phyloP scores from a whole-genome alignment of 1,140 invertebrate species.

The Pararge aegeria region DNA sequence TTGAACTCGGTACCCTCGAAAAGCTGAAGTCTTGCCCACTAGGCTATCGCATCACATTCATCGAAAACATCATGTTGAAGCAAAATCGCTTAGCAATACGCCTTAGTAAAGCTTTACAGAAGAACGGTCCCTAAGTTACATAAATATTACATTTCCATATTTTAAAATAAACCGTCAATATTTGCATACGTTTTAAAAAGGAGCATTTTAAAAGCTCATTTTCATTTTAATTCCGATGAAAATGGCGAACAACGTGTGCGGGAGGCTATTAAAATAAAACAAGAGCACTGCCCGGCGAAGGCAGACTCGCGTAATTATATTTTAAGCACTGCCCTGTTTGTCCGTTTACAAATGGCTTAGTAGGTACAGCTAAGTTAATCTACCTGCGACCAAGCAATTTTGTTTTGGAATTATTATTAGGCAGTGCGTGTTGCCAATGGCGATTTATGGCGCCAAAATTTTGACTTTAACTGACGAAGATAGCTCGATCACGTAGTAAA shows the following conservation, averaged over 20 bases:
- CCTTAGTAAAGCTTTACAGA: too few species aligned
- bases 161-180: background rate
- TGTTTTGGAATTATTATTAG: too few species aligned
- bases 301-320: constrained; percentile 25
- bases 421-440: too few species aligned
- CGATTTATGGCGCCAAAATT: too few species aligned
- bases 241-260: constrained; percentile 21
- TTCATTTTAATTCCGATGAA: constrained; percentile 15
- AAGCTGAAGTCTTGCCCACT: too few species aligned
- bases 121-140: too few species aligned
- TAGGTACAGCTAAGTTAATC: constrained; percentile 18
- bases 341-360: constrained; percentile 26
- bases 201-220: constrained; percentile 7
- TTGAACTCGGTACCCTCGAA: too few species aligned
- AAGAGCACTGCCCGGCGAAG: constrained; percentile 17
- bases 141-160: background rate
- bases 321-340: constrained; percentile 15
- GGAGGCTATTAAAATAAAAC: constrained; percentile 28
- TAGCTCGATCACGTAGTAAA: too few species aligned
- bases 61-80: too few species aligned
- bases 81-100: too few species aligned
- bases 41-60: too few species aligned
- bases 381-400: constrained; percentile 6
- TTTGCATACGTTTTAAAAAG: constrained; percentile 5
- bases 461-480: too few species aligned